Conservation (phyloP, 2,888 invertebrate species). For the Trisateles emortualis region DNA sequence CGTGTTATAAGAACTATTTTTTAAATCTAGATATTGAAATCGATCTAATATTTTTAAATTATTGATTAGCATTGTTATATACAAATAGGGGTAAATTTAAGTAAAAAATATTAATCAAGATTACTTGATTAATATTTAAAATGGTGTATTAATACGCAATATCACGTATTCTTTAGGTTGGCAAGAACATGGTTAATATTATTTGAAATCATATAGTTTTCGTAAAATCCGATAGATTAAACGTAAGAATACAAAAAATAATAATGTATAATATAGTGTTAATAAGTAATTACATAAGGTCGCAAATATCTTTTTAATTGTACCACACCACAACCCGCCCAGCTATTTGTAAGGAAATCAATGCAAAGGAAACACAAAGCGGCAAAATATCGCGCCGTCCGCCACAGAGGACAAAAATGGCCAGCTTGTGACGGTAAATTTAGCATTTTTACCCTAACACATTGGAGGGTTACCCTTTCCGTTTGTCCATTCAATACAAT, state of each 20-base stretch:
- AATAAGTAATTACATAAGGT: neutral
- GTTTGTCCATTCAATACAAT: constrained; percentile 70
- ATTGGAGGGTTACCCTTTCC: constrained; percentile 61
- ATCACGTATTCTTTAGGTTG: too few species aligned
- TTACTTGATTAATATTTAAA: too few species aligned
- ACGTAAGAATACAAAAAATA: too few species aligned
- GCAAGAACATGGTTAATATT: too few species aligned
- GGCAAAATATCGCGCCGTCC: constrained; percentile 79
- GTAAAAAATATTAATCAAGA: too few species aligned
- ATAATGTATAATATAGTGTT: neutral
- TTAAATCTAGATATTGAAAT: too few species aligned
- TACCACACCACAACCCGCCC: constrained; percentile 51
- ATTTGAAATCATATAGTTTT: too few species aligned
- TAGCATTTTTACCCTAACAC: constrained; percentile 62
- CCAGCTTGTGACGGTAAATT: constrained; percentile 74
- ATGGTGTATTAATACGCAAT: too few species aligned
- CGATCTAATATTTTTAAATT: too few species aligned
- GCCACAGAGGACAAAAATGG: constrained; percentile 76
- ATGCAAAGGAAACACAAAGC: constrained; percentile 78
- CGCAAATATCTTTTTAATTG: constrained; percentile 35
- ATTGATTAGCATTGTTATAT: too few species aligned
- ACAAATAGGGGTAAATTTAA: too few species aligned
- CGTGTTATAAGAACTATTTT: constrained; percentile 26
- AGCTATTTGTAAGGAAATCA: constrained; percentile 78
- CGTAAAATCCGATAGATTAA: too few species aligned